A percentile compares a stretch with the other conserved stretches of the same genome.
Conservation (phyloP, 2,113 vertebrate genomes). For the Callaeas wilsoni region DNA sequence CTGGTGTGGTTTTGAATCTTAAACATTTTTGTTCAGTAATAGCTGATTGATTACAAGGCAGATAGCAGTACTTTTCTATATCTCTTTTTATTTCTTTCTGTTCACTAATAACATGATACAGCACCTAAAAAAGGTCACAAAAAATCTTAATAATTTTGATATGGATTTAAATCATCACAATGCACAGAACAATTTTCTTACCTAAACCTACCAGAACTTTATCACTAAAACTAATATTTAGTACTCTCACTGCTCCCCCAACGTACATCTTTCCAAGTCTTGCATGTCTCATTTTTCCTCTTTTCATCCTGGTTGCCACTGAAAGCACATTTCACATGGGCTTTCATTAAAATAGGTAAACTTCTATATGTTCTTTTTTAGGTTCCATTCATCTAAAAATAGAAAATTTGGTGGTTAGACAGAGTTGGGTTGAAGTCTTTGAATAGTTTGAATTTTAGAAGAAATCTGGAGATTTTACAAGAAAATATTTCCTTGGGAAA, state of each 20-base stretch:
- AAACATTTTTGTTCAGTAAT: background rate
- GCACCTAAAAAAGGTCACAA: background rate
- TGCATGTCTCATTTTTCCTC: background rate
- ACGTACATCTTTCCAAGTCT: background rate
- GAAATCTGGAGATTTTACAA: background rate
- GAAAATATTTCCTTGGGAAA: background rate
- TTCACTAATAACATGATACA: background rate
- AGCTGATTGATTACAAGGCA: background rate
- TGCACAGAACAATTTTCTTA: fast-evolving
- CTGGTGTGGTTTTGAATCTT: background rate
- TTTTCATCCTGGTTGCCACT: background rate
- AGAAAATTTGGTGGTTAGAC: background rate
- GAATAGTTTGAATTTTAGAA: background rate
- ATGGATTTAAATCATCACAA: background rate
- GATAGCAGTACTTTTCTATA: background rate
- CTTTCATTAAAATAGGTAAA: background rate
- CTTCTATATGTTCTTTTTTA: background rate
- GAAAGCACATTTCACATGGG: background rate
- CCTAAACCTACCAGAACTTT: background rate
- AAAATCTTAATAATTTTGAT: background rate
- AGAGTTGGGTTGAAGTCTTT: background rate
- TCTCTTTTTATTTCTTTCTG: background rate
- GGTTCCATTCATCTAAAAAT: background rate
- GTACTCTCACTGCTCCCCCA: background rate
- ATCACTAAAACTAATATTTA: background rate